phyloP scores from a whole-genome alignment of 2,888 invertebrate species.

The Anoncus sp. region DNA sequence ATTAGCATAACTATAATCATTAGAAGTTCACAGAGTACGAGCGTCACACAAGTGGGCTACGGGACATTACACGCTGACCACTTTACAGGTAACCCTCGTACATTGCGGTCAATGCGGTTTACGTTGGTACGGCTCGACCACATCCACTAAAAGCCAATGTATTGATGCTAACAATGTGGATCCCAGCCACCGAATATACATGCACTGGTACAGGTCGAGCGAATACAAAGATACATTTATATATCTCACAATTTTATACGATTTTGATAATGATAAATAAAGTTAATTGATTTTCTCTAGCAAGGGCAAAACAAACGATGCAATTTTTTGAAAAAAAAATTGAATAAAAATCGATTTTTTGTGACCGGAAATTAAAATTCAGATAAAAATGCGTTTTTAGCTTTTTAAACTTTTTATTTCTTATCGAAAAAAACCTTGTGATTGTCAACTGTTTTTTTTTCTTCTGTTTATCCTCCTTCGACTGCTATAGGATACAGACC shows the following conservation, averaged over 20 bases:
- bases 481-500: not conserved
- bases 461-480: not conserved
- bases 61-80: constrained; percentile 68
- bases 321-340: too few species aligned
- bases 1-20: constrained; percentile 68
- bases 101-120: constrained; percentile 69
- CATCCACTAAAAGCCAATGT: constrained; percentile 71
- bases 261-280: not conserved
- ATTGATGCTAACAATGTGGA: constrained; percentile 60
- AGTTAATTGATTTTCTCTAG: too few species aligned
- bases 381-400: too few species aligned
- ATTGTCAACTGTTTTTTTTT: not conserved
- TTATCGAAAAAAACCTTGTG: not conserved
- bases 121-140: constrained; percentile 63
- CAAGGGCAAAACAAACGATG: too few species aligned
- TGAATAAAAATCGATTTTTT: too few species aligned
- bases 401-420: too few species aligned
- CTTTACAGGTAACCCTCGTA: constrained; percentile 71
- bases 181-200: constrained; percentile 41
- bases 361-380: too few species aligned
- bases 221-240: constrained; percentile 17
- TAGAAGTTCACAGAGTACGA: constrained; percentile 64
- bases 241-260: not conserved
- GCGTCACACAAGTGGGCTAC: constrained; percentile 63
- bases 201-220: constrained; percentile 7